These are phyloP conservation scores for Aphidius colemani DNA, from an alignment of 2,888 invertebrate species.

Conservation along the genomic window DNA sequence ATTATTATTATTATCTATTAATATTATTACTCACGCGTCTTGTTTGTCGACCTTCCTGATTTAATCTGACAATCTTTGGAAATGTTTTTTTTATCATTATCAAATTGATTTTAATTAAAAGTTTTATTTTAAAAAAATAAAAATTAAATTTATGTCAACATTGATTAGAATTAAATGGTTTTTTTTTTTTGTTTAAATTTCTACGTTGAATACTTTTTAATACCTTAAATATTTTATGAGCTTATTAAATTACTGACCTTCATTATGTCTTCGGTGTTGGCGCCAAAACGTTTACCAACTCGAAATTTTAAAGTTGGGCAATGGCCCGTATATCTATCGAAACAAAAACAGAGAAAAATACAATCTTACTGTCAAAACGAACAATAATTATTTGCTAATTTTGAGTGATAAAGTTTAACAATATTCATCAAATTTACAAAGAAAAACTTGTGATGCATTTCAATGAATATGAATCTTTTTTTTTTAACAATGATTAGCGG, in stretches of 20 bases:
- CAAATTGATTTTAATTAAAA: neutral
- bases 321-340: conserved; percentile 72
- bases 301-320: conserved; percentile 74
- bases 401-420: too few species aligned
- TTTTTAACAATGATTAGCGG: too few species aligned
- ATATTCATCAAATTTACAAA: neutral
- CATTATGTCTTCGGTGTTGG: conserved; percentile 72
- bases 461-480: too few species aligned
- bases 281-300: conserved; percentile 73
- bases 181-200: neutral
- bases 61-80: conserved; percentile 33
- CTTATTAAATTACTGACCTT: conserved; percentile 56
- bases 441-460: neutral
- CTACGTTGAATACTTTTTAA: neutral
- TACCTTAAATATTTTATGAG: neutral
- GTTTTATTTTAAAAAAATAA: neutral
- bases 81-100: conserved; percentile 13
- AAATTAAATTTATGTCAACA: neutral
- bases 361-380: neutral
- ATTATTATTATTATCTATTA: neutral
- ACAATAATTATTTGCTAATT: neutral
- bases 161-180: neutral
- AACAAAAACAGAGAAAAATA: too few species aligned
- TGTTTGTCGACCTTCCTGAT: conserved; percentile 35
- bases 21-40: conserved; percentile 33